A percentile compares a stretch with the other conserved stretches of the same genome.
Evolutionary conservation across 92 coral and sea anemone species (phyloP).

Genomic region (Zoanthus sociatus): DNA sequence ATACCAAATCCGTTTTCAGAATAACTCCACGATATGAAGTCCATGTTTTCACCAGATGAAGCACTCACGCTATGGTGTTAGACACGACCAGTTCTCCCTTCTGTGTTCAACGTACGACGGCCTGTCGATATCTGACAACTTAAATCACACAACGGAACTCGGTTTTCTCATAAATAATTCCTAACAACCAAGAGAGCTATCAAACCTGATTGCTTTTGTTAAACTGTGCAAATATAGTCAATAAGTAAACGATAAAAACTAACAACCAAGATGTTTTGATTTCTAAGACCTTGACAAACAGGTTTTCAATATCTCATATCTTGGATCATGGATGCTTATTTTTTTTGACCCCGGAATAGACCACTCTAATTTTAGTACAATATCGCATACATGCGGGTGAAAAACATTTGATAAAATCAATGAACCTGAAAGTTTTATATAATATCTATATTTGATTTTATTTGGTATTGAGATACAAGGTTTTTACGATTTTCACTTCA

Average conservation of each 20-base stretch:
- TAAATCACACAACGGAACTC: constrained; percentile 44
- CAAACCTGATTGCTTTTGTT: constrained; percentile 18
- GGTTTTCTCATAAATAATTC: constrained; percentile 41
- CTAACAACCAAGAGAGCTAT: background rate
- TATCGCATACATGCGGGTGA: background rate
- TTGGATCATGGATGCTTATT: background rate
- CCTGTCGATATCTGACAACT: constrained; percentile 1
- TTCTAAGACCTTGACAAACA: background rate
- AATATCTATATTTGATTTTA: too few species aligned
- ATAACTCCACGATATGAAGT: constrained; percentile 77
- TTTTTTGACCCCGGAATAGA: background rate
- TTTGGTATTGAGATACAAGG: too few species aligned
- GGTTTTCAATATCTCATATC: background rate
- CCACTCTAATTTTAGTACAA: background rate
- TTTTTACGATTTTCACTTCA: too few species aligned
- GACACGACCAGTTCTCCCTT: background rate
- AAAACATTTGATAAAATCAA: background rate
- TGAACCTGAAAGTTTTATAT: background rate
- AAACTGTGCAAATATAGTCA: constrained; percentile 5
- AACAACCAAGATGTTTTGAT: background rate
- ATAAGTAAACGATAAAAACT: constrained; percentile 22
- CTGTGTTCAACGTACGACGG: background rate
- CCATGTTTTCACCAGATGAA: constrained; percentile 15
- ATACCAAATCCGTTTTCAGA: constrained; percentile 77
- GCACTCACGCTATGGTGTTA: background rate